phyloP scores from a whole-genome alignment of 2,888 invertebrate species.

The Lasioglossum calceatum region DNA sequence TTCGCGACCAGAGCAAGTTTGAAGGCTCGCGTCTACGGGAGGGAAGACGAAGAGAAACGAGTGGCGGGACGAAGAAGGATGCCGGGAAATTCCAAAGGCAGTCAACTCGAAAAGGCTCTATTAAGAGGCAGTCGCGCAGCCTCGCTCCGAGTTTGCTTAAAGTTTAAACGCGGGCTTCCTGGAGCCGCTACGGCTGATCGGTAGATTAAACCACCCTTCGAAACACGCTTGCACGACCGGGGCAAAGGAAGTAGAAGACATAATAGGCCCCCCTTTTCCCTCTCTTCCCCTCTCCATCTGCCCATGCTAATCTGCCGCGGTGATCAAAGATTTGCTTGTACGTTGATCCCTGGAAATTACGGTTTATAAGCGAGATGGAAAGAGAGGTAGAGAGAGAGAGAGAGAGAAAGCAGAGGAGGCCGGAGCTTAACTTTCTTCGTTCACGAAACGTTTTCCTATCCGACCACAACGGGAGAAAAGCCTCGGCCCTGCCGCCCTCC shows the following conservation, averaged over 20 bases:
- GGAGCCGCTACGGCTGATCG: constrained; percentile 61
- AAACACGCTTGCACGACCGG: constrained; percentile 52
- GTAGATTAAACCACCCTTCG: constrained; percentile 65
- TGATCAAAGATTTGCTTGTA: constrained; percentile 55
- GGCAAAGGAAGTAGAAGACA: constrained; percentile 41
- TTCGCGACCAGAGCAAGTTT: constrained; percentile 20
- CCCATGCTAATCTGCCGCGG: constrained; percentile 36
- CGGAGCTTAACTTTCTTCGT: constrained; percentile 29
- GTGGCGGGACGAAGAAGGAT: constrained; percentile 21
- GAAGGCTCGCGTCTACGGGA: background rate
- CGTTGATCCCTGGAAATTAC: constrained; percentile 51
- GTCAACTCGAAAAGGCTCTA: constrained; percentile 60
- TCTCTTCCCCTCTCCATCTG: constrained; percentile 21
- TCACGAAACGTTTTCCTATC: constrained; percentile 15
- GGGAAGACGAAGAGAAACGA: constrained; percentile 22
- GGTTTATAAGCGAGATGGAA: constrained; percentile 32
- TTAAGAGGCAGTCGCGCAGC: constrained; percentile 65
- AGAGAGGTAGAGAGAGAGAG: background rate
- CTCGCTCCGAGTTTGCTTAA: constrained; percentile 55
- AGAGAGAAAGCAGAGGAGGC: background rate
- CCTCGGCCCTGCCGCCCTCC: background rate
- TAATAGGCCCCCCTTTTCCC: constrained; percentile 35
- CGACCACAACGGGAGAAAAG: background rate
- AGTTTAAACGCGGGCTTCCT: constrained; percentile 59
- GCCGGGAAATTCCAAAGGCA: constrained; percentile 56